These are phyloP conservation scores for Ophion ventricosus DNA, from an alignment of 2,888 invertebrate species.

Conservation along the genomic window DNA sequence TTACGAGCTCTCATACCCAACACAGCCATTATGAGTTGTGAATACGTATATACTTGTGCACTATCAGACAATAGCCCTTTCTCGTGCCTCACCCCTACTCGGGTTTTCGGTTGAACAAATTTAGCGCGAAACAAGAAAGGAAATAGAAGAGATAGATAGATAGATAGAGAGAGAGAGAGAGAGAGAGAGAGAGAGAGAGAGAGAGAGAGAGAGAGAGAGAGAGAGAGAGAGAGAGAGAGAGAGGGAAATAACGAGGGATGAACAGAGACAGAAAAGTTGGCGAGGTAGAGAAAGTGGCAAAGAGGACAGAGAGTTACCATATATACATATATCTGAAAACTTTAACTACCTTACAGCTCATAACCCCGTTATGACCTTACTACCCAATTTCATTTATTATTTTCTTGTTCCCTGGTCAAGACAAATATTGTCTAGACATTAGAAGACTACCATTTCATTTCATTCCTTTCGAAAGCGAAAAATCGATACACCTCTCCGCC, in stretches of 20 bases:
- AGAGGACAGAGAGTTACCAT: conserved; percentile 31
- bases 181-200: conserved; percentile 44
- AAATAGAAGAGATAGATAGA: conserved; percentile 67
- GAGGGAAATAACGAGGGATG: conserved; percentile 33
- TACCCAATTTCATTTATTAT: conserved; percentile 78
- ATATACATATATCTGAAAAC: conserved; percentile 75
- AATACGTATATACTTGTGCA: conserved; percentile 3
- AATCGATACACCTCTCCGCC: conserved; percentile 13
- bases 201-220: conserved; percentile 25
- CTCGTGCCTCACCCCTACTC: conserved; percentile 25
- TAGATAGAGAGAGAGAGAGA: conserved; percentile 15
- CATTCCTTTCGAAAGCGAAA: conserved; percentile 26
- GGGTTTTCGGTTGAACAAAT: conserved; percentile 70
- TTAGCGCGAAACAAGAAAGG: conserved; percentile 79
- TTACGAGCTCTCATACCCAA: conserved; percentile 61
- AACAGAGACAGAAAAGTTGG: conserved; percentile 19
- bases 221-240: too few species aligned
- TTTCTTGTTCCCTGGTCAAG: conserved; percentile 76
- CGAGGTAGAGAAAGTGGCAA: conserved; percentile 5
- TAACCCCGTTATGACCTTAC: conserved; percentile 80
- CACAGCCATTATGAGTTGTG: conserved; percentile 33
- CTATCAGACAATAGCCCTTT: conserved; percentile 18
- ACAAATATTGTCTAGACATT: conserved; percentile 80
- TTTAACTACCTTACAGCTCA: conserved; percentile 82
- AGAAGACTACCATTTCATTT: conserved; percentile 60